Conservation (phyloP, 1,140 invertebrate species). For the Thaumatotibia leucotreta region DNA sequence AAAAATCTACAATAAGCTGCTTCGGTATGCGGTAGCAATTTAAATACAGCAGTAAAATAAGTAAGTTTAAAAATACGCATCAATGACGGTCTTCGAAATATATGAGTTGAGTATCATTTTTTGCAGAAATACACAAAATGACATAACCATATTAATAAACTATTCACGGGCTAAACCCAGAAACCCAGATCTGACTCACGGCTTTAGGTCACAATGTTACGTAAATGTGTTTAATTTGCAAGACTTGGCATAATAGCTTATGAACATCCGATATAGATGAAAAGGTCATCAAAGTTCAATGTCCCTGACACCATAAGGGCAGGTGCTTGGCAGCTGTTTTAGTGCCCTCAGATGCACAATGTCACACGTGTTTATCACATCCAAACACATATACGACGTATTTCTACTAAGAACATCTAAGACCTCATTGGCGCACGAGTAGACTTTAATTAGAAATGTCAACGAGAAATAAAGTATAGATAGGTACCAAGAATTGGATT, state of each 20-base stretch:
- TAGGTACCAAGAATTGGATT: not conserved
- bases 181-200: not conserved
- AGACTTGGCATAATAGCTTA: not conserved
- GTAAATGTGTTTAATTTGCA: not conserved
- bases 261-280: conserved; percentile 24
- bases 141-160: not conserved
- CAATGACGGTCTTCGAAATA: too few species aligned
- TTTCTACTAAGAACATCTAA: not conserved
- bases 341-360: not conserved
- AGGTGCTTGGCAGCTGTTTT: conserved; percentile 46
- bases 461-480: conserved; percentile 22
- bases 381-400: not conserved
- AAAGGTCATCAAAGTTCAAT: conserved; percentile 47
- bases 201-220: not conserved
- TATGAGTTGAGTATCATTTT: too few species aligned
- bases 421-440: conserved; percentile 26
- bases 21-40: not conserved
- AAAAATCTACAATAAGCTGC: too few species aligned
- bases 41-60: too few species aligned
- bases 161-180: not conserved
- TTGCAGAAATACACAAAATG: too few species aligned
- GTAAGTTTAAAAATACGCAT: too few species aligned
- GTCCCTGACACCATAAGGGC: conserved; percentile 33
- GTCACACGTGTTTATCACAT: not conserved
- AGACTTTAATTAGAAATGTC: conserved; percentile 30